These are phyloP conservation scores for Gallinago media DNA, from an alignment of 2,113 vertebrate genomes.

Conservation along the genomic window DNA sequence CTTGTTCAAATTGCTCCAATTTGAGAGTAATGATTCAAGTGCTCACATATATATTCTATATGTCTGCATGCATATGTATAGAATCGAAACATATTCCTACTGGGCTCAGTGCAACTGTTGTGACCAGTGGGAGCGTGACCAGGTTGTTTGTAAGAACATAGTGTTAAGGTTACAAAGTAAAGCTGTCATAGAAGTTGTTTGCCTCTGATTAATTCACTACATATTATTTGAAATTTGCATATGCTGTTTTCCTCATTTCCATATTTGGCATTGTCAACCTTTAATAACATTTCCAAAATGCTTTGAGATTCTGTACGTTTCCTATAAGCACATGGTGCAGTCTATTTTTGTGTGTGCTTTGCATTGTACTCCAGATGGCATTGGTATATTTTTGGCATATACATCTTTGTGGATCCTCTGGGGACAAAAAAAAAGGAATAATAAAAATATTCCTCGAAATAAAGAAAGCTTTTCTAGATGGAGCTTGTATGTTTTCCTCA, in stretches of 20 bases:
- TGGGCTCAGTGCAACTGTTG: background rate
- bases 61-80: rapidly evolving
- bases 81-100: background rate
- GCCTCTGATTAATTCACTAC: background rate
- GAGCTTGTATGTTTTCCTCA: background rate
- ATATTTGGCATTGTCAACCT: background rate
- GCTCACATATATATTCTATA: background rate
- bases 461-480: background rate
- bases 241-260: background rate
- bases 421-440: background rate
- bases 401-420: background rate
- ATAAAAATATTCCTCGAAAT: background rate
- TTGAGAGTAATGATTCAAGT: background rate
- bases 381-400: background rate
- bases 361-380: slow-evolving; percentile 26
- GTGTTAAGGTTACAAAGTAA: background rate
- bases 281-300: background rate
- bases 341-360: slow-evolving; percentile 8
- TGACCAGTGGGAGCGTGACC: background rate
- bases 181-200: background rate
- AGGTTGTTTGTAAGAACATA: background rate
- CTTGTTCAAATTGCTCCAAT: background rate
- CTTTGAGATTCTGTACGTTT: background rate
- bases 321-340: background rate
- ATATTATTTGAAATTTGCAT: background rate